Conservation (phyloP, 1,140 invertebrate species). For the Scylla paramamosain region DNA sequence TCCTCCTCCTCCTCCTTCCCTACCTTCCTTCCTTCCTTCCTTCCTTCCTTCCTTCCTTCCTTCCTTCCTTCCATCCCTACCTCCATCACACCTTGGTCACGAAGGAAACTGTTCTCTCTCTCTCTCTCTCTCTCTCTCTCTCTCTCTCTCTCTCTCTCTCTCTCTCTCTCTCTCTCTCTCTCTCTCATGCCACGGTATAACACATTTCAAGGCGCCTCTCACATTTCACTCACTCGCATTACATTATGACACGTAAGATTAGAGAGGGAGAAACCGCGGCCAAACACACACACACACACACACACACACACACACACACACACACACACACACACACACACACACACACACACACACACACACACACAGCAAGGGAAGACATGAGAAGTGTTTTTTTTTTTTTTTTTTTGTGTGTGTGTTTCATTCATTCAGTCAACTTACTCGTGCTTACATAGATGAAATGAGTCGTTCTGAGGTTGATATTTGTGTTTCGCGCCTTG, state of each 20-base stretch:
- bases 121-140: slow-evolving; percentile 30
- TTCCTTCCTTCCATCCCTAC: not conserved
- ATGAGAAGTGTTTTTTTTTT: too few species aligned
- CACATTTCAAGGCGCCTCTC: not conserved
- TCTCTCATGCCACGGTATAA: not conserved
- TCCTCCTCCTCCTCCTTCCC: not conserved
- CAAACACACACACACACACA: too few species aligned
- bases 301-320: too few species aligned
- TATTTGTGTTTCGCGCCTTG: too few species aligned
- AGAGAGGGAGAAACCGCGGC: not conserved
- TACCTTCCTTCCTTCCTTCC: not conserved
- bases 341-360: slow-evolving; percentile 23
- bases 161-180: not conserved
- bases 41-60: not conserved
- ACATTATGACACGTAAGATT: slow-evolving; percentile 2
- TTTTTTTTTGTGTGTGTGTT: too few species aligned
- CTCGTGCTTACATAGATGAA: too few species aligned
- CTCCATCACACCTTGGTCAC: not conserved
- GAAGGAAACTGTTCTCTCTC: not conserved
- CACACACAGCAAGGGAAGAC: not conserved
- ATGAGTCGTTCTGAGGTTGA: too few species aligned
- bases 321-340: not conserved
- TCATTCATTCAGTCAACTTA: too few species aligned
- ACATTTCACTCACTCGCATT: not conserved
- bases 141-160: not conserved